A percentile compares a stretch with the other conserved stretches of the same genome.
phyloP scores from a whole-genome alignment of 2,888 invertebrate species.

The Drosophila peninsularis region DNA sequence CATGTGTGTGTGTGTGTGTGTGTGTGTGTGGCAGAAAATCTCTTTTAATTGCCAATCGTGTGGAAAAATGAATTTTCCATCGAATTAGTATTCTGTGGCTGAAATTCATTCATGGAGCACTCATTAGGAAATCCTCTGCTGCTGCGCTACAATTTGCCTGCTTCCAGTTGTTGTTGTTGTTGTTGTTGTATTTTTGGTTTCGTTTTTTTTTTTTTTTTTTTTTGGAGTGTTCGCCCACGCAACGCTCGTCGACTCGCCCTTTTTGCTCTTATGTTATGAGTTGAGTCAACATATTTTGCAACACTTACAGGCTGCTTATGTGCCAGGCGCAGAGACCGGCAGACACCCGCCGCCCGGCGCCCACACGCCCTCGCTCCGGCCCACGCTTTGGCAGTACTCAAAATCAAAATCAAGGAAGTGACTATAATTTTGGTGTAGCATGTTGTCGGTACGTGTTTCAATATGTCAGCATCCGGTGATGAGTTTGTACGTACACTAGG shows the following conservation, averaged over 20 bases:
- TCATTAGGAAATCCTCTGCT: slow-evolving; percentile 82
- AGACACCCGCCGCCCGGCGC: slow-evolving; percentile 2
- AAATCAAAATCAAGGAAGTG: slow-evolving; percentile 83
- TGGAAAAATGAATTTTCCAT: slow-evolving; percentile 85
- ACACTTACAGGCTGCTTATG: slow-evolving; percentile 77
- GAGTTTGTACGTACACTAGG: slow-evolving; percentile 72
- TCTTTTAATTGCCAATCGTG: slow-evolving; percentile 84
- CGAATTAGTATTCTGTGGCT: slow-evolving; percentile 84
- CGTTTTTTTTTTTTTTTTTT: slow-evolving; percentile 10
- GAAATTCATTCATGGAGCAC: slow-evolving; percentile 84
- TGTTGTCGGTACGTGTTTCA: slow-evolving; percentile 83
- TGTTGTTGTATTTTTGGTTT: slow-evolving; percentile 16
- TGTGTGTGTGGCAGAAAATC: slow-evolving; percentile 75
- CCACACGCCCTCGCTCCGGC: background rate
- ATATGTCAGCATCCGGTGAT: slow-evolving; percentile 81
- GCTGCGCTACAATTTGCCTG: slow-evolving; percentile 34
- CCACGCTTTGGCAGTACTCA: slow-evolving; percentile 61
- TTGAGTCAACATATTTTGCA: slow-evolving; percentile 83
- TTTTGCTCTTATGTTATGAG: slow-evolving; percentile 72
- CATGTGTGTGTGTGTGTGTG: slow-evolving; percentile 39
- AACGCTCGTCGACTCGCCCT: slow-evolving; percentile 11
- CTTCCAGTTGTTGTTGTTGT: slow-evolving; percentile 14
- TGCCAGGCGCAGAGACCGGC: slow-evolving; percentile 34
- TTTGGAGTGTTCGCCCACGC: slow-evolving; percentile 42
- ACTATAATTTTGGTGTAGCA: slow-evolving; percentile 83